These are phyloP conservation scores for Bucco capensis DNA, from an alignment of 2,113 vertebrate genomes.

Conservation along the genomic window DNA sequence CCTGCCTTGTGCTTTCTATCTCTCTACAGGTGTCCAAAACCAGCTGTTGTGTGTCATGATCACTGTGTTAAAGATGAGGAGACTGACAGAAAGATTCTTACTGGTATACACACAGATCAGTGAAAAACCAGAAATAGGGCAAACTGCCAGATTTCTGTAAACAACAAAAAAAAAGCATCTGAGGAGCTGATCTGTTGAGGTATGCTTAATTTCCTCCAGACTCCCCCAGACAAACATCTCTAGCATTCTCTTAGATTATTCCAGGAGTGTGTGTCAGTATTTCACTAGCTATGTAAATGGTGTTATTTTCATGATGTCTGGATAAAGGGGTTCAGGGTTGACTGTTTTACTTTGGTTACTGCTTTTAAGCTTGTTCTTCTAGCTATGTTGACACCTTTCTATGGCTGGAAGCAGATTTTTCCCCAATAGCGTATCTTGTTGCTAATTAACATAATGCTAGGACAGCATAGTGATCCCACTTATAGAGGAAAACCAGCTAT, in stretches of 20 bases:
- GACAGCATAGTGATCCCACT: background rate
- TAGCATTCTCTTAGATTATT: background rate
- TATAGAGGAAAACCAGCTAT: background rate
- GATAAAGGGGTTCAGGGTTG: rapidly evolving
- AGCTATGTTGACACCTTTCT: background rate
- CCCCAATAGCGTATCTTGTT: rapidly evolving
- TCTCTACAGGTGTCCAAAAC: background rate
- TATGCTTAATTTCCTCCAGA: background rate
- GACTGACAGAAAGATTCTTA: background rate
- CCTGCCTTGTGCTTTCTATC: background rate
- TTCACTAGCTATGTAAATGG: background rate
- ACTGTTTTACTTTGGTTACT: background rate
- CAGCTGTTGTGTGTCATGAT: background rate
- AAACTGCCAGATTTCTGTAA: background rate
- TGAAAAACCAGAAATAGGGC: background rate
- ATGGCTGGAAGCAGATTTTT: background rate
- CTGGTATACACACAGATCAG: background rate
- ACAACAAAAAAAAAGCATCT: background rate
- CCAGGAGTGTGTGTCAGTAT: background rate
- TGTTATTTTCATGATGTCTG: background rate
- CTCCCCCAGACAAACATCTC: background rate
- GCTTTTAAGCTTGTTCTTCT: background rate
- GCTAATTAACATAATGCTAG: background rate
- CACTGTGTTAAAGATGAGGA: background rate
- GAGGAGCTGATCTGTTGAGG: background rate